Conservation (phyloP, 2,888 invertebrate species). For the Lepidocyrtinus sp. region DNA sequence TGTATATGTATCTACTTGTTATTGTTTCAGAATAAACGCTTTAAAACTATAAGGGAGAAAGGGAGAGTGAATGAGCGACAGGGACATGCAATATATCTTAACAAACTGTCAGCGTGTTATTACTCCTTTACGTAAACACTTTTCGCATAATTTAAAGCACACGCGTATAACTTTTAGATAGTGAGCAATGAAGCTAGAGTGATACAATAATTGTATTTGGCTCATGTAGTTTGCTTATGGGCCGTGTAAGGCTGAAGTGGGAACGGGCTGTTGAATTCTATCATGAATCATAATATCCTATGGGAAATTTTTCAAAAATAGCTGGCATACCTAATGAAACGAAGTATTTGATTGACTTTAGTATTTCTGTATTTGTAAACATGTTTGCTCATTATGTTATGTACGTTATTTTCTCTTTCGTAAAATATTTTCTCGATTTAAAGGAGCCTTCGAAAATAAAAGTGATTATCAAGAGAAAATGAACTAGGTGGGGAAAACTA, state of each 20-base stretch:
- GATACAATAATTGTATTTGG: neutral
- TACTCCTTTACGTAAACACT: neutral
- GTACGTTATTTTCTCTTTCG: neutral
- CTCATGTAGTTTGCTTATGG: neutral
- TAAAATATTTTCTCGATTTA: neutral
- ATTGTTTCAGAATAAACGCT: too few relatives aligned
- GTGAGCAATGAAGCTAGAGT: too few relatives aligned
- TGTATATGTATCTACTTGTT: too few relatives aligned
- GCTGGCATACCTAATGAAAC: neutral
- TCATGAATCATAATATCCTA: neutral
- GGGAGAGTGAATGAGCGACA: slow-evolving; percentile 25
- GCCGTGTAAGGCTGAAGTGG: neutral
- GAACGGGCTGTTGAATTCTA: neutral
- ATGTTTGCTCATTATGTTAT: neutral
- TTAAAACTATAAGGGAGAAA: too few relatives aligned
- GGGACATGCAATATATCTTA: slow-evolving; percentile 38
- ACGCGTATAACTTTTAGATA: too few relatives aligned
- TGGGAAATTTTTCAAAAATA: neutral
- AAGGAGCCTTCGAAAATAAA: neutral
- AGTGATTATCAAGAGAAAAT: neutral
- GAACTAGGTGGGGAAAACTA: too few relatives aligned
- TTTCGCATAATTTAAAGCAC: neutral
- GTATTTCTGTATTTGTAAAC: neutral
- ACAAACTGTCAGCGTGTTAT: slow-evolving; percentile 36
- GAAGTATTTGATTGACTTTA: neutral